These are phyloP conservation scores for Lithobius niger DNA, from an alignment of 1,140 invertebrate genomes.

Conservation along the genomic window DNA sequence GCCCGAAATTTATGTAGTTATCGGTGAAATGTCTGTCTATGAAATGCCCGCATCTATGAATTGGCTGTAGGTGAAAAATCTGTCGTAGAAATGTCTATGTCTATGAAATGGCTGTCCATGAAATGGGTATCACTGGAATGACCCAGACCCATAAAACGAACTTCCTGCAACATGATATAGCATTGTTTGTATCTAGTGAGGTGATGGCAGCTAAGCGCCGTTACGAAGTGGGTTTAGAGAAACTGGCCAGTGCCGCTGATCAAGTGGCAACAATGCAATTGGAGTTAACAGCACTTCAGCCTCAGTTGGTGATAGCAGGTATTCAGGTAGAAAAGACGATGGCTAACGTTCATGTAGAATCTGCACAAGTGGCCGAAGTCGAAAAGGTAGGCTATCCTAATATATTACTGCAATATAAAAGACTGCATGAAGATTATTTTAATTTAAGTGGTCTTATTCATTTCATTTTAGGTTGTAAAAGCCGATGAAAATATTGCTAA, in stretches of 20 bases:
- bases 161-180: no score
- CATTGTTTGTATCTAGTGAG: constrained; percentile 24
- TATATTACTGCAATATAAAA: no score
- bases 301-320: constrained; percentile 41
- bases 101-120: no score
- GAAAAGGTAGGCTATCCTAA: constrained; percentile 28
- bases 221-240: constrained; percentile 39
- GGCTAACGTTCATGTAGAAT: constrained; percentile 25
- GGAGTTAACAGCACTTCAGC: constrained; percentile 41
- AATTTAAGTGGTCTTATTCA: not conserved
- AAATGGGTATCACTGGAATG: no score
- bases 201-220: constrained; percentile 33
- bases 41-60: no score
- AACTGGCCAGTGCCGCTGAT: constrained; percentile 39
- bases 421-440: constrained; percentile 37
- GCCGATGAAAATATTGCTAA: constrained; percentile 43
- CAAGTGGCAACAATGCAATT: constrained; percentile 39
- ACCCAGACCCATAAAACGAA: no score
- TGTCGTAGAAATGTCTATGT: no score
- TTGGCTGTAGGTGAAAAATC: no score
- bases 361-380: constrained; percentile 24
- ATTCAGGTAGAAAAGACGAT: constrained; percentile 41
- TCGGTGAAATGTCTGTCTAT: no score
- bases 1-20: no score
- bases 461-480: constrained; percentile 29